Conservation (phyloP, 2,888 invertebrate genomes). For the Mythimna pallens region DNA sequence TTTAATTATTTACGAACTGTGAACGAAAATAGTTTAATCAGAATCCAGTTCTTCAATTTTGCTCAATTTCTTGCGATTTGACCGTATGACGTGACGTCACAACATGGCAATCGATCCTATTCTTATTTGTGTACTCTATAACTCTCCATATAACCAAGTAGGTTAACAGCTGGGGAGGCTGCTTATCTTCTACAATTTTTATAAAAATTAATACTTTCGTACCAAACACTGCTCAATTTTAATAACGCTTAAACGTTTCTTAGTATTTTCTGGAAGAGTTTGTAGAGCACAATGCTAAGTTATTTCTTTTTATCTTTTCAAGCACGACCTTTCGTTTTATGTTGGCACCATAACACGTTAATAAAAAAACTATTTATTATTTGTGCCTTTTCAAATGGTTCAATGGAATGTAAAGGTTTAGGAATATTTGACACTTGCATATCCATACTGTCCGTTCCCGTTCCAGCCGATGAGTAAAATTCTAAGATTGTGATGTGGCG, state of each 20-base stretch:
- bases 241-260: background rate
- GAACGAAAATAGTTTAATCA: too few relatives aligned
- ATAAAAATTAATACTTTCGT: constrained; percentile 17
- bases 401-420: constrained; percentile 61
- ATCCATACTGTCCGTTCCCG: constrained; percentile 46
- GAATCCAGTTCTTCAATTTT: too few relatives aligned
- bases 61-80: too few relatives aligned
- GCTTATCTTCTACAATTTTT: background rate
- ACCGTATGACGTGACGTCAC: too few relatives aligned
- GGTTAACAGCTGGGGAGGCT: background rate
- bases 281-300: constrained; percentile 11
- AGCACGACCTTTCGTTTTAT: constrained; percentile 32
- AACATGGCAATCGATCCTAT: too few relatives aligned
- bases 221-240: constrained; percentile 7
- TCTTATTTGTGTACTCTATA: too few relatives aligned
- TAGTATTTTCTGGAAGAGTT: constrained; percentile 33
- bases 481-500: constrained; percentile 32
- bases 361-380: constrained; percentile 44
- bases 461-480: constrained; percentile 33
- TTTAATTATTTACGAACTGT: too few relatives aligned
- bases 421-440: constrained; percentile 67
- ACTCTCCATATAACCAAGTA: background rate
- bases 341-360: constrained; percentile 56
- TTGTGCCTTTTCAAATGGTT: constrained; percentile 51
- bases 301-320: constrained; percentile 11